Base-by-base conservation (phyloP, 2,888 invertebrate genomes). In the Congeria kusceri region DNA sequence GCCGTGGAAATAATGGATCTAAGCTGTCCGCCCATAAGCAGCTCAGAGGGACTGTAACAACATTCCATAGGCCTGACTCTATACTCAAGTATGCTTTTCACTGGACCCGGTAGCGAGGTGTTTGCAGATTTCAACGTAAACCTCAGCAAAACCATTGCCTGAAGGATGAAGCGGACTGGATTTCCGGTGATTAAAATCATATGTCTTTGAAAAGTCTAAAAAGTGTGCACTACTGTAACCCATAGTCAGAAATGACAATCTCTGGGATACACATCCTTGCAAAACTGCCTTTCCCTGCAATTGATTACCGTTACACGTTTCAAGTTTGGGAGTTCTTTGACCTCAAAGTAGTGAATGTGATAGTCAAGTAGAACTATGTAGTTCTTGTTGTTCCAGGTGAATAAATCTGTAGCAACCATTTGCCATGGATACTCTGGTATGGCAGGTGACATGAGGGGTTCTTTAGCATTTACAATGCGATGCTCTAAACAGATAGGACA, bases 221-320 rank as follows among this genome's bases (percentile, higher is more conserved):
- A 47, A 64, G 11, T 49, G 47, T 47, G 13, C 64, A 28, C 39
- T 47, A 4, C 47, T 27, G 27, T 44, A 49, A 18, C n/a, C 44
- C 39, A 49, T 47, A 46, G 49, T 64, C 64, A 28, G 47, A 25
- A n/a, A 63, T 63, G 7, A 63, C 63, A n/a, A 25, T 64, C 47
- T 64, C 64, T 23, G 47, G 64, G 18, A 64, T 64, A 3, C 64
- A 23, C 27, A 64, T 23, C 9, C 32, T 32, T 7, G 32, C 32
- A 4, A 32, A 32, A 7, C 4, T 32, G 9, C 32, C 32, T 32
- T 32, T 32, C 32, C 4, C n/a, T 32, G 32, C 32, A 11, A 32
- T 32, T 32, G 32, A 32, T 32, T 7, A 32, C 32, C 11, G 32
- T 32, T 32, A 7, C 32, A 32, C 32, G 4, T 32, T 11, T 4